phyloP scores from a whole-genome alignment of 2,888 invertebrate genomes.

The Agonopterix arenella region DNA sequence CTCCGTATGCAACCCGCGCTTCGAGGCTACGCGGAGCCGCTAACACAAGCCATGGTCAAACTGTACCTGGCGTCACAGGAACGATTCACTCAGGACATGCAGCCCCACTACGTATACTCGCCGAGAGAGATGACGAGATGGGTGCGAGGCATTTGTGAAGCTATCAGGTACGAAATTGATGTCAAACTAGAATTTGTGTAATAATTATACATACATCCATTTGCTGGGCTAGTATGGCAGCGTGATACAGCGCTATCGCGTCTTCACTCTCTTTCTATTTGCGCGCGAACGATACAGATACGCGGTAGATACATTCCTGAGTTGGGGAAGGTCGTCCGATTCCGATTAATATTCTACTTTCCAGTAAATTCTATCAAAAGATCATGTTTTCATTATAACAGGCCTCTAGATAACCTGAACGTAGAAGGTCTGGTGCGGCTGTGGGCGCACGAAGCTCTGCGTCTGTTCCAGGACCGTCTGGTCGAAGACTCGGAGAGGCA shows the following conservation, averaged over 20 bases:
- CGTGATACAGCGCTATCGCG: no score
- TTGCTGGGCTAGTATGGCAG: no score
- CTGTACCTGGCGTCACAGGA: constrained; percentile 98
- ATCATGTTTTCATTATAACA: constrained; percentile 21
- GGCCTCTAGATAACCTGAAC: constrained; percentile 93
- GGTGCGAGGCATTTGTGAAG: constrained; percentile 99
- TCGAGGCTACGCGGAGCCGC: constrained; percentile 95
- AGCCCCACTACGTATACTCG: constrained; percentile 99
- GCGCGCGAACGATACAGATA: no score
- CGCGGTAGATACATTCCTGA: no score
- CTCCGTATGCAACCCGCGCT: constrained; percentile 94
- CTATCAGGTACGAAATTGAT: constrained; percentile 80
- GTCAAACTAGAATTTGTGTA: not conserved
- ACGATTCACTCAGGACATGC: constrained; percentile 99
- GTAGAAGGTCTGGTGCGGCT: constrained; percentile 98
- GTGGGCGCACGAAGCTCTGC: constrained; percentile 99
- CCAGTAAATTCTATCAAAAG: no score
- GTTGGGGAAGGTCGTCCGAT: no score
- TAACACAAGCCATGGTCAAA: constrained; percentile 99
- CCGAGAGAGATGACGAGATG: constrained; percentile 99
- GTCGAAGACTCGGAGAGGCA: constrained; percentile 96
- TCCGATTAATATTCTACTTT: no score
- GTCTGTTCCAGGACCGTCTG: constrained; percentile 96
- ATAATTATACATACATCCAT: no score
- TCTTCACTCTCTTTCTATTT: no score